Evolutionary conservation across 2,888 invertebrate genomes (phyloP).

Genomic region (Sarcophaga subvicina): DNA sequence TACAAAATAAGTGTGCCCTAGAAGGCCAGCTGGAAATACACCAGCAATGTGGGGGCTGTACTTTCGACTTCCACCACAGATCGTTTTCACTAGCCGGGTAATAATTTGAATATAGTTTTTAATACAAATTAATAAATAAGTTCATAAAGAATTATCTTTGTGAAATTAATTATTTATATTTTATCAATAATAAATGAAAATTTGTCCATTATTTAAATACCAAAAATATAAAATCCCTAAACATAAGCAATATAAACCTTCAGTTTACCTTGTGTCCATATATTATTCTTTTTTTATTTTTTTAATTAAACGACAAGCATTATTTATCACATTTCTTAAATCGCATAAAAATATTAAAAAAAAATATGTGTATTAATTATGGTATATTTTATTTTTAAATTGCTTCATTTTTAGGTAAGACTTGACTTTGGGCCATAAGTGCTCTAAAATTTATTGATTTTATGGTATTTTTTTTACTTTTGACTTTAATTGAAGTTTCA

Average conservation of each 20-base stretch:
- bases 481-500: background rate
- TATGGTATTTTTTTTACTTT: background rate
- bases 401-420: constrained; percentile 32
- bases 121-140: too few relatives aligned
- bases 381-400: constrained; percentile 5
- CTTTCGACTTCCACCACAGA: too few relatives aligned
- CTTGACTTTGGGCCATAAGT: constrained; percentile 53
- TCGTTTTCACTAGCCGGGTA: too few relatives aligned
- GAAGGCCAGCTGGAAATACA: too few relatives aligned
- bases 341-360: constrained; percentile 23
- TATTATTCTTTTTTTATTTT: background rate
- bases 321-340: constrained; percentile 37
- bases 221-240: background rate
- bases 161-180: too few relatives aligned
- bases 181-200: too few relatives aligned
- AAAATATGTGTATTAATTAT: too few relatives aligned
- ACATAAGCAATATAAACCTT: background rate
- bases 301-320: constrained; percentile 24
- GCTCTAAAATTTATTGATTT: constrained; percentile 39
- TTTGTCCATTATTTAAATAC: too few relatives aligned
- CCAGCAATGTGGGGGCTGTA: too few relatives aligned
- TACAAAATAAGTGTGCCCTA: too few relatives aligned
- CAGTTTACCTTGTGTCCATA: background rate
- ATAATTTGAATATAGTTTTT: too few relatives aligned
- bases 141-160: too few relatives aligned